Evolutionary conservation across 2,113 vertebrate species (phyloP), one percentile per base, ranked within the genome.

Genomic region (Ellobius talpinus): DNA sequence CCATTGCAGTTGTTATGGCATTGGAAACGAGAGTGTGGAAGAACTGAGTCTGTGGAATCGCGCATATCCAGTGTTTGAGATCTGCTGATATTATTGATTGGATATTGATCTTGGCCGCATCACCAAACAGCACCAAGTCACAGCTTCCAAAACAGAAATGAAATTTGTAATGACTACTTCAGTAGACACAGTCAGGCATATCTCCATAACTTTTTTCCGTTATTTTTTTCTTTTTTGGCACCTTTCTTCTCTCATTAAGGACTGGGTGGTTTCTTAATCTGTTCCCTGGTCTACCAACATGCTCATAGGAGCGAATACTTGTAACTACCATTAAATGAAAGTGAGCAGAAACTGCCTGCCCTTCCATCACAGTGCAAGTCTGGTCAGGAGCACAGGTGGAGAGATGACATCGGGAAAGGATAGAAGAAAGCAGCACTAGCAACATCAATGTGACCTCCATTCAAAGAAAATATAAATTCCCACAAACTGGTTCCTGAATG

Each of bases 381-480:
- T 58, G 31, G 68, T 65, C 26, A n/a, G 26, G 3, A 93, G 23
- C 42, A 65, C 63, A 4, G 36, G 1, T 73, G 7, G 31, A 81
- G 17, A 89, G 31, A 42, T 78, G 93, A 50, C 29, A 45, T 77
- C 66, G 78, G 33, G 87, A 76, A 76, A 77, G 39, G 8, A 63
- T 19, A 68, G 4, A 58, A 82, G 86, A 82, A 63, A 36, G 24
- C 8, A 55, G 9, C 33, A 61, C 86, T 66, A 70, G 10, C 8
- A 82, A 78, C 87, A 78, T 45, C n/a, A 77, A 70, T 77, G 72
- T 55, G 26, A 26, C 65, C 42, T 70, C 85, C 50, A 89, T 79
- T 76, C n/a, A 94, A 90, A 63, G 74, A 70, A 95, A 90, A 82
- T 24, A 42, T 42, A 76, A 72, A 39, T 79, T 74, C 61, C n/a